A percentile compares a stretch with the other conserved stretches of the same genome.
Conservation (phyloP, 2,888 invertebrate genomes). For the Drosophila infuscata region DNA sequence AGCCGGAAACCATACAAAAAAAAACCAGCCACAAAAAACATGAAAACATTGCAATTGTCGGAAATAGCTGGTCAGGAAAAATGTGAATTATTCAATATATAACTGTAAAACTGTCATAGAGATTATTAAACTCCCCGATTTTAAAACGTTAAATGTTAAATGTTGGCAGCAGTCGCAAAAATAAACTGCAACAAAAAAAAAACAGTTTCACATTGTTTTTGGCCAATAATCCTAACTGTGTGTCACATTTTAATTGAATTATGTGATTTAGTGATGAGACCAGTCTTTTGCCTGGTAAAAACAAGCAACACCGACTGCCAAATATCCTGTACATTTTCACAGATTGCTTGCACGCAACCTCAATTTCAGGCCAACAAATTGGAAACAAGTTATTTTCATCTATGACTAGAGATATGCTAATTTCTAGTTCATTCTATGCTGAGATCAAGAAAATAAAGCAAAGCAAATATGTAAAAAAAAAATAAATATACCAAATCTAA, state of each 20-base stretch:
- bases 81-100: constrained; percentile 21
- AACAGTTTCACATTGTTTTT: not conserved
- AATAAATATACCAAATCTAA: not conserved
- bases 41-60: constrained; percentile 21
- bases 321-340: not conserved
- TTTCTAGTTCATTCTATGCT: not conserved
- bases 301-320: not conserved
- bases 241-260: not conserved
- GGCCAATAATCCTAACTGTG: not conserved
- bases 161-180: not conserved
- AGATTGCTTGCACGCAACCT: too few relatives aligned
- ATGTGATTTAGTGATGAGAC: not conserved
- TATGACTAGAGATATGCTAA: not conserved
- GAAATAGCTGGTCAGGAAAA: not conserved
- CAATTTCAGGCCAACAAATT: not conserved
- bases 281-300: not conserved
- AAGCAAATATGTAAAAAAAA: not conserved
- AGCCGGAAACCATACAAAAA: constrained; percentile 47
- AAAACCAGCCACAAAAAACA: constrained; percentile 23
- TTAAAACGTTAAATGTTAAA: not conserved
- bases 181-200: not conserved
- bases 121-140: not conserved
- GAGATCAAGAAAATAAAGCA: not conserved
- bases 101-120: not conserved
- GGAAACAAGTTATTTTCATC: not conserved